These are phyloP conservation scores for Stylophora pistillata DNA, from an alignment of 64 coral and sea anemone genomes.

Conservation along the genomic window DNA sequence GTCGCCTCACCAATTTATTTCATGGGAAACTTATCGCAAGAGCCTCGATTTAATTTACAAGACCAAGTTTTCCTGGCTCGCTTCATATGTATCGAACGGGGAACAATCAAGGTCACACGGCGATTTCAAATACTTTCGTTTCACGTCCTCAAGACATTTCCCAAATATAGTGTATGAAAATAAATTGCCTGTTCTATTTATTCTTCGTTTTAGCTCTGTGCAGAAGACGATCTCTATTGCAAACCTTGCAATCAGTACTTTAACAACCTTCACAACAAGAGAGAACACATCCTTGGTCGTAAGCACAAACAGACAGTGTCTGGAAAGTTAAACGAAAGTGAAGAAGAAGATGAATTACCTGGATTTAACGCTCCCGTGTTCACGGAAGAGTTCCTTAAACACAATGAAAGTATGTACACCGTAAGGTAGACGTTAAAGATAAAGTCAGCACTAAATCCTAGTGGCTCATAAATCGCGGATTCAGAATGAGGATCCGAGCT, in stretches of 20 bases:
- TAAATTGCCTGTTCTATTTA: neutral
- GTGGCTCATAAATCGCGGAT: no score
- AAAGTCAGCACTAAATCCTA: neutral
- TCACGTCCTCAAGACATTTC: no score
- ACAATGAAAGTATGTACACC: conserved; percentile 78
- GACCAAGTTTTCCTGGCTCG: no score
- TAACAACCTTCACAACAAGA: conserved; percentile 92
- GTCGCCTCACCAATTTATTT: no score
- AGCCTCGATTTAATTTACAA: no score
- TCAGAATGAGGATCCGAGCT: no score
- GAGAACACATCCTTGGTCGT: conserved; percentile 80
- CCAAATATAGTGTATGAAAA: neutral
- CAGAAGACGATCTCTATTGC: conserved; percentile 90
- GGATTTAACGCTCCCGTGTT: conserved; percentile 93
- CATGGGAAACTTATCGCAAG: no score
- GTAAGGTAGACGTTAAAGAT: neutral
- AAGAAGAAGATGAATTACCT: conserved; percentile 72
- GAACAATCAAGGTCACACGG: no score
- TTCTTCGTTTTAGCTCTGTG: conserved; percentile 55
- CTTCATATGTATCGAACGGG: no score
- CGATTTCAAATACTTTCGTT: no score
- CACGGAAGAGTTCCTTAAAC: conserved; percentile 92
- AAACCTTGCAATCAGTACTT: conserved; percentile 97
- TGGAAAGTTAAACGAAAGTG: conserved; percentile 71
- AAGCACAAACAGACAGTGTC: conserved; percentile 84